A percentile compares a stretch with the other conserved stretches of the same genome.
These are phyloP conservation scores for Euwallacea similis DNA, from an alignment of 1,140 invertebrate species.

Conservation along the genomic window DNA sequence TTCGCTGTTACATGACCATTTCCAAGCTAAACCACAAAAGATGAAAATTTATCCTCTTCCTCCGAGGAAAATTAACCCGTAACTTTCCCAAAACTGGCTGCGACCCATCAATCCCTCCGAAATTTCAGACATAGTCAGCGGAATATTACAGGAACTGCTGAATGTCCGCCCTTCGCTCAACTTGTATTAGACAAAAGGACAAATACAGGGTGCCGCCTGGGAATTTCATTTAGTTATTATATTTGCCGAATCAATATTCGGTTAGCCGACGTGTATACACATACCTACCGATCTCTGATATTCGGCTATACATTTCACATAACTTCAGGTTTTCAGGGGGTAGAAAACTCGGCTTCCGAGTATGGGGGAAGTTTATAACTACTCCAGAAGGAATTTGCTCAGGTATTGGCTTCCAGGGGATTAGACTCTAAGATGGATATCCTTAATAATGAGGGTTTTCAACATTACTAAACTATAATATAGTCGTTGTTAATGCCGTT, in stretches of 20 bases:
- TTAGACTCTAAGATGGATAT: not conserved
- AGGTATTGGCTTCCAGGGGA: not conserved
- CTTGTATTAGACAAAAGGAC: slow-evolving; percentile 20
- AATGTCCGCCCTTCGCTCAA: slow-evolving; percentile 17
- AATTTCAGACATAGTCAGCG: slow-evolving; percentile 20
- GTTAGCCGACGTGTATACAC: slow-evolving; percentile 20
- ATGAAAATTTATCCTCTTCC: too few species aligned
- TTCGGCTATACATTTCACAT: slow-evolving; percentile 15
- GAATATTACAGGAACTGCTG: slow-evolving; percentile 24
- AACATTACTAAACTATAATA: too few species aligned
- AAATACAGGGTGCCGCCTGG: slow-evolving; percentile 16
- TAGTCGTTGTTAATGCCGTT: too few species aligned
- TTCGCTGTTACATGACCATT: too few species aligned
- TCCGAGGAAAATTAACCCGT: slow-evolving; percentile 6
- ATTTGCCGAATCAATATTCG: slow-evolving; percentile 26
- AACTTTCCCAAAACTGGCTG: slow-evolving; percentile 2
- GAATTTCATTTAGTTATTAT: slow-evolving; percentile 32
- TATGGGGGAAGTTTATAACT: slow-evolving; percentile 8
- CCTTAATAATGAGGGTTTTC: not conserved
- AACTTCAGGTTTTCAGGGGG: slow-evolving; percentile 19
- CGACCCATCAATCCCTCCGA: slow-evolving; percentile 19
- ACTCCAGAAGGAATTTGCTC: slow-evolving; percentile 8
- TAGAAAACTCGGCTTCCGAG: not conserved
- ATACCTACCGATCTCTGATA: slow-evolving; percentile 12
- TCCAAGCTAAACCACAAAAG: too few species aligned